Evolutionary conservation across 2,888 invertebrate genomes (phyloP).

Genomic region (Cheilosia urbana): DNA sequence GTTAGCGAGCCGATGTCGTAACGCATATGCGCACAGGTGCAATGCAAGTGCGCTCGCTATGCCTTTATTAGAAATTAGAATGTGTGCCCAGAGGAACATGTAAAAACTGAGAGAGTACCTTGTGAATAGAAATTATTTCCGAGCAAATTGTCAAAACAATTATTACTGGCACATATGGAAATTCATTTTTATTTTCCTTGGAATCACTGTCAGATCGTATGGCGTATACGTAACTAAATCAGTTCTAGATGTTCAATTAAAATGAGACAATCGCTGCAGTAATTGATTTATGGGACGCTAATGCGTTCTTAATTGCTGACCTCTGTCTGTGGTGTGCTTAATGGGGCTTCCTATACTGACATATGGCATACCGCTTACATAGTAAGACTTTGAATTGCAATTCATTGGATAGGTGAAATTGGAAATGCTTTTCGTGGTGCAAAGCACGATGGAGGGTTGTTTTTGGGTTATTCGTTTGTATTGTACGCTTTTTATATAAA

Average conservation of each 20-base stretch:
- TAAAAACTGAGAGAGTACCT: conserved; percentile 26
- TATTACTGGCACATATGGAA: conserved; percentile 3
- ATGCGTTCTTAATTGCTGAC: conserved; percentile 27
- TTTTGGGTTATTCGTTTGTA: too few species aligned
- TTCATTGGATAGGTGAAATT: too few species aligned
- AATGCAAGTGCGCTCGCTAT: background rate
- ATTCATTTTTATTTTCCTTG: background rate
- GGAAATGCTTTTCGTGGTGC: too few species aligned
- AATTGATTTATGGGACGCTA: background rate
- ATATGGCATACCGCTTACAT: background rate
- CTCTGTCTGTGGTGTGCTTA: conserved; percentile 9
- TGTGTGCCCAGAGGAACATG: conserved; percentile 1
- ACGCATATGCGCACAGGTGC: conserved; percentile 1
- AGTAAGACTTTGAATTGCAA: background rate
- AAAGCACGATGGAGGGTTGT: too few species aligned
- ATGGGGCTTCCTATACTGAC: background rate
- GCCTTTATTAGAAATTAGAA: background rate
- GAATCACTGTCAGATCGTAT: conserved; percentile 4
- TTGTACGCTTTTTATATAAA: too few species aligned
- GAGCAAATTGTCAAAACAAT: conserved; percentile 1
- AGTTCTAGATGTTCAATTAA: conserved; percentile 31
- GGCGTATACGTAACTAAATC: conserved; percentile 57
- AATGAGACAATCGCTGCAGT: conserved; percentile 9
- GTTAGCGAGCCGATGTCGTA: conserved; percentile 39
- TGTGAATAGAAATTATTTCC: conserved; percentile 48